A percentile compares a stretch with the other conserved stretches of the same genome.
Evolutionary conservation across 2,113 vertebrate species (phyloP).

Genomic region (Solea solea): DNA sequence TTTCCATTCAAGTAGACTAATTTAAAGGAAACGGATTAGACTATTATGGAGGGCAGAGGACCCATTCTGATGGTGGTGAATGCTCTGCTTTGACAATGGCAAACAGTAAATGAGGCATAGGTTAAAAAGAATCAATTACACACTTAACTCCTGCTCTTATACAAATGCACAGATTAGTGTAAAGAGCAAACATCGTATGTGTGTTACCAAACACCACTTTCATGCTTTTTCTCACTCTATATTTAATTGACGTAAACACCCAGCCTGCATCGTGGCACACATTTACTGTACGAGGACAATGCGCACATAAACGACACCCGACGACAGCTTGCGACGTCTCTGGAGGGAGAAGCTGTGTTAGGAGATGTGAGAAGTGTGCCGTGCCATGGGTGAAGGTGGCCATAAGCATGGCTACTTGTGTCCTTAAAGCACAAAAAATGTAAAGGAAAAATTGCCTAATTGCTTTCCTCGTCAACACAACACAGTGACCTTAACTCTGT

Average conservation of each 20-base stretch:
- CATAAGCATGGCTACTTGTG: too few relatives aligned
- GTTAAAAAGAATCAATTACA: neutral
- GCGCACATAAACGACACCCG: conserved; percentile 10
- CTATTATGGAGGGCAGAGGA: too few relatives aligned
- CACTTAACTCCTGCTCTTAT: neutral
- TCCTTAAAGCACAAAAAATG: conserved; percentile 26
- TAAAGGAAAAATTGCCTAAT: conserved; percentile 5
- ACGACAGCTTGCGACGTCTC: conserved; percentile 25
- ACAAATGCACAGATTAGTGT: neutral
- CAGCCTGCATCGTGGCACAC: conserved; percentile 7
- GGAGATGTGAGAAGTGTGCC: too few relatives aligned
- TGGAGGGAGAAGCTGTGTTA: too few relatives aligned
- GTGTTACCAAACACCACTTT: neutral
- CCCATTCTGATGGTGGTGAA: too few relatives aligned
- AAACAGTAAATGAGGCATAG: neutral
- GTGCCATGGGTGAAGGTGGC: conserved; percentile 8
- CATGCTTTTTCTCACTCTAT: conserved; percentile 12
- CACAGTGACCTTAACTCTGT: neutral
- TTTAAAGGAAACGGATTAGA: too few relatives aligned
- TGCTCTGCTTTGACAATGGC: neutral
- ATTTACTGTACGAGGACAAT: neutral
- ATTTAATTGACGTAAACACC: neutral
- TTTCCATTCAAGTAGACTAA: too few relatives aligned
- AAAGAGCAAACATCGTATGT: neutral
- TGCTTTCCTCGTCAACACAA: neutral